Evolutionary conservation across 2,888 invertebrate genomes (phyloP), one percentile per base, ranked within the genome.

Genomic region (Pegoplata infirma): DNA sequence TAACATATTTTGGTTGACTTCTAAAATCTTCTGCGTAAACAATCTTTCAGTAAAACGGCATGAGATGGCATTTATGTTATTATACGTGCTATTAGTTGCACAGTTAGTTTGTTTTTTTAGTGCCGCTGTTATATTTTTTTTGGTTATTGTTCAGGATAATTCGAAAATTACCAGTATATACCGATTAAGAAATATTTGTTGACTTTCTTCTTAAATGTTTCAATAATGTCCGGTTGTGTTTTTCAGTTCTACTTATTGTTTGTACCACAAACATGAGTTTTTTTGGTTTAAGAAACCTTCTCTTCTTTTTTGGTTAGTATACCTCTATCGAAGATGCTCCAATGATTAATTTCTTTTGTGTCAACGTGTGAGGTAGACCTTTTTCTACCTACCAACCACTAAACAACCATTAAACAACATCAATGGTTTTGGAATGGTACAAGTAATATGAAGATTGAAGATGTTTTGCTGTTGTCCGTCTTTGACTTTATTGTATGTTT

Each of bases 301-400:
- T 8, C 17, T 47, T 3, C 16, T 46, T 61, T 61, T 47, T 61
- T 28, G 3, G 46, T 23, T n/a, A 4, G 49, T 55, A 16, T 6
- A n/a, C 12, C 32, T 8, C 19, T 36, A 28, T 36, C 32, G 12
- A 64, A 58, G 58, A 58, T 44, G 53, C 68, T 71, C 36, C 63
- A 63, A 63, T 73, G 77, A 78, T 73, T 78, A 68, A 78, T 73
- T 74, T 63, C 66, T 71, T 71, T 61, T 67, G 59, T 79, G 69
- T 67, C 69, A 69, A 71, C 74, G 66, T 75, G 74, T 74, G 78
- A 79, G 78, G 69, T 67, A 79, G 21, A 55, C n/a, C n/a, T 8
- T n/a, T n/a, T 53, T 61, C 58, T 73, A 58, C 73, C 49, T 73
- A 44, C 25, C 44, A n/a, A 47, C 16, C 14, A 49, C 21, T 49